Conservation (phyloP, 2,113 vertebrate species). For the Ardeotis arabs region DNA sequence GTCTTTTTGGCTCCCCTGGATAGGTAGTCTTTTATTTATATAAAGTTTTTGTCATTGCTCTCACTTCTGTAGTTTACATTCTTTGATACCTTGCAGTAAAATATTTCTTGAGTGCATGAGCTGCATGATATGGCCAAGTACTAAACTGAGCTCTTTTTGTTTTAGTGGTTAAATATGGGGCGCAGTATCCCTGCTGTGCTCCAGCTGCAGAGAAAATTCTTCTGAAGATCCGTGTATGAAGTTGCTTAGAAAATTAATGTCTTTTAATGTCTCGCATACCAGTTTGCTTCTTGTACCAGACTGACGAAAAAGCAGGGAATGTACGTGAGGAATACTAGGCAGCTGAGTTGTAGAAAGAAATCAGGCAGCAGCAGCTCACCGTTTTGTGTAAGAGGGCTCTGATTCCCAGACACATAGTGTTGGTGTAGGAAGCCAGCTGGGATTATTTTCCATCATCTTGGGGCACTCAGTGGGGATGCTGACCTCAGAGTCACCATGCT, state of each 20-base stretch:
- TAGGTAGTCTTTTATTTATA: background rate
- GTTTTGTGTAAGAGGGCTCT: background rate
- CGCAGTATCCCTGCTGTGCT: background rate
- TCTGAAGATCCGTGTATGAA: background rate
- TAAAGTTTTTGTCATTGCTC: background rate
- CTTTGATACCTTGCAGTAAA: background rate
- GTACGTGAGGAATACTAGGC: background rate
- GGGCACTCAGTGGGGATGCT: background rate
- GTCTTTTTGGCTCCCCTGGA: background rate
- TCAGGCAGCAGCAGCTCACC: background rate
- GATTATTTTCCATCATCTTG: background rate
- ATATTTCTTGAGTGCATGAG: background rate
- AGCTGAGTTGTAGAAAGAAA: background rate
- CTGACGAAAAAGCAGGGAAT: background rate
- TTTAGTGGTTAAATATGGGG: background rate
- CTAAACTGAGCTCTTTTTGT: background rate
- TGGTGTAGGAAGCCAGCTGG: background rate
- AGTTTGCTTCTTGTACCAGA: background rate
- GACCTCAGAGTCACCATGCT: background rate
- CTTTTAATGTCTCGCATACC: background rate
- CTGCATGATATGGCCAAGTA: background rate
- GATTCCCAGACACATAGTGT: background rate
- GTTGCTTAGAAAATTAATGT: background rate
- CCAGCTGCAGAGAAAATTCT: conserved; percentile 18
- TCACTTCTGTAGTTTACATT: background rate